A percentile compares a stretch with the other conserved stretches of the same genome.
These are phyloP conservation scores for Watsonalla cultraria DNA, from an alignment of 2,888 invertebrate species.

Conservation along the genomic window DNA sequence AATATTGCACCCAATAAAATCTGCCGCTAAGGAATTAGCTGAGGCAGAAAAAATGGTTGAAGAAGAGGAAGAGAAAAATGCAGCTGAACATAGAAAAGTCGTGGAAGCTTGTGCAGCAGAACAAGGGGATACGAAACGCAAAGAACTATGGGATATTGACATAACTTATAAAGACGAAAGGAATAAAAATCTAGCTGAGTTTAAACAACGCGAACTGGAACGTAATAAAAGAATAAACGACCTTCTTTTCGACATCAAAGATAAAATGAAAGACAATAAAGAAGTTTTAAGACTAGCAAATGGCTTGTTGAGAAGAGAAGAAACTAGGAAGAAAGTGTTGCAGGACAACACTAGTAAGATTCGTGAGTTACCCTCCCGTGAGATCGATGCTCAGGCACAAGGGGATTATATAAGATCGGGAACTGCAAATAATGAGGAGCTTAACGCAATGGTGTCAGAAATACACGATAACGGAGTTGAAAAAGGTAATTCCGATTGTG, in stretches of 20 bases:
- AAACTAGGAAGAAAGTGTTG: constrained; percentile 33
- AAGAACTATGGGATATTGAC: constrained; percentile 53
- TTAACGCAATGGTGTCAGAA: constrained; percentile 7
- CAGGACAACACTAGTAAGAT: constrained; percentile 23
- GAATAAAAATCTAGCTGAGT: constrained; percentile 35
- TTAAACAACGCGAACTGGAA: constrained; percentile 41
- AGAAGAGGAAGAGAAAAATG: constrained; percentile 5
- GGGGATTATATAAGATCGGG: constrained; percentile 40
- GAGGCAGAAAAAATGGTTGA: constrained; percentile 7
- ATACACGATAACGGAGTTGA: constrained; percentile 13
- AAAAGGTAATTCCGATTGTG: constrained; percentile 12
- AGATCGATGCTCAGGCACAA: constrained; percentile 45
- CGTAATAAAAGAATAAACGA: constrained; percentile 52
- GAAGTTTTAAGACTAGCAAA: constrained; percentile 62
- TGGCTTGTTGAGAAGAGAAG: constrained; percentile 55
- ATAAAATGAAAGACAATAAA: constrained; percentile 67
- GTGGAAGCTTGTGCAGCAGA: constrained; percentile 4
- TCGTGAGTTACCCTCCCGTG: constrained; percentile 21
- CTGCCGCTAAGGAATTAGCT: constrained; percentile 11
- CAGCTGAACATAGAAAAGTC: constrained; percentile 8
- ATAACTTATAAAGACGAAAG: constrained; percentile 30
- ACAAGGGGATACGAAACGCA: constrained; percentile 25
- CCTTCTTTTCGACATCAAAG: constrained; percentile 61
- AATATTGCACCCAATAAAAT: constrained; percentile 51
- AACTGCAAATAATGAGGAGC: constrained; percentile 4